Evolutionary conservation across 1,140 invertebrate genomes (phyloP), one percentile per base, ranked within the genome.

Genomic region (Zaprionus africanus): DNA sequence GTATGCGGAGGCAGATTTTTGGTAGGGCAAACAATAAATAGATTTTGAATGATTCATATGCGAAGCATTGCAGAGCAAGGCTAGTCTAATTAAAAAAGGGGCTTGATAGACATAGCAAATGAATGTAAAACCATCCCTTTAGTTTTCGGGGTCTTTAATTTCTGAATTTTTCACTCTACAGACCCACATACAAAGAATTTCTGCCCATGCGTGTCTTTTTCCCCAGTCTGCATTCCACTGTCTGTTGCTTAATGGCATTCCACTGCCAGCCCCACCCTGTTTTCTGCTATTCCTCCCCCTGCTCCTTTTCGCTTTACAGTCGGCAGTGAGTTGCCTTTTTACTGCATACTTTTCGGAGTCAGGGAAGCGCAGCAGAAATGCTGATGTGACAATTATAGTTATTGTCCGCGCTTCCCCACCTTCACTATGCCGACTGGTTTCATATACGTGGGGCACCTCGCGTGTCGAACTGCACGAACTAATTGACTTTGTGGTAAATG

Each of bases 311-410:
- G 22, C 12, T 54, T 24, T 11, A 43, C 19, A 38, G 38, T 51
- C 15, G 26, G 43, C 65, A 63, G 75, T 84, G 82, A 84, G 67
- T 84, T 49, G 19, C 46, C 70, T 51, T 76, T 79, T 83, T 76
- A 82, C 78, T 85, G 75, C 70, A 61, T 68, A 78, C 79, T 81
- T 85, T 85, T 81, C 43, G 82, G 68, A 53, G 22, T 15, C 12
- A 26, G 51, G 38, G 41, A 56, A 54, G 60, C 19, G 58, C 24
- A 19, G 54, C 70, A 86, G 80, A 83, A 88, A 88, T 69, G 83
- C 83, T 87, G 83, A 87, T 87, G 83, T 84, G 84, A 87, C 83
- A 87, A 87, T 87, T 88, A 87, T 87, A 87, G 83, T 87, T 88
- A 87, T 87, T 87, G 83, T 87, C 81, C 88, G 83, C 78, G 68